Conservation (phyloP, 1,140 invertebrate genomes). For the Leptoteleia sp. region DNA sequence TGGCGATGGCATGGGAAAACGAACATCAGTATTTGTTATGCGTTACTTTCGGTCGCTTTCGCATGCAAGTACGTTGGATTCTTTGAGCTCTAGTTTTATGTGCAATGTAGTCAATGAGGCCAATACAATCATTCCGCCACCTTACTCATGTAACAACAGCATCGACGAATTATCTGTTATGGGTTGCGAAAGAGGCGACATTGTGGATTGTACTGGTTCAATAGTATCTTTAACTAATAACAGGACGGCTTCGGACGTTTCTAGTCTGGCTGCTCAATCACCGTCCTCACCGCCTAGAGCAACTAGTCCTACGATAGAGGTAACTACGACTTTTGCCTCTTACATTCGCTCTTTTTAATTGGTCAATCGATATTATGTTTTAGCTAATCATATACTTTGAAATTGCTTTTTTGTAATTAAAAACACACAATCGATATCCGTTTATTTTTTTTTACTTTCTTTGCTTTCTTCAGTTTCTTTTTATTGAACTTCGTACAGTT, state of each 20-base stretch:
- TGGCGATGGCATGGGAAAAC: constrained; percentile 85
- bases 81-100: constrained; percentile 90
- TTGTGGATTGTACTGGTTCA: constrained; percentile 72
- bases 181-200: constrained; percentile 72
- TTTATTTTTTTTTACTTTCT: too few species aligned
- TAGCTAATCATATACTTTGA: too few species aligned
- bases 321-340: constrained; percentile 45
- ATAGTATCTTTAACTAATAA: constrained; percentile 81
- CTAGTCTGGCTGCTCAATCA: constrained; percentile 83
- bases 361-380: too few species aligned
- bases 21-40: constrained; percentile 89
- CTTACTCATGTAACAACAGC: constrained; percentile 89
- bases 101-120: constrained; percentile 90
- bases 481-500: too few species aligned
- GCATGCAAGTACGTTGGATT: constrained; percentile 90
- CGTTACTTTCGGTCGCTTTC: constrained; percentile 91
- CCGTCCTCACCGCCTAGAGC: constrained; percentile 88
- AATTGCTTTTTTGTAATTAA: too few species aligned
- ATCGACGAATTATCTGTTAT: constrained; percentile 83
- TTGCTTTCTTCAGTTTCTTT: too few species aligned
- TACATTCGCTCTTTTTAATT: neutral
- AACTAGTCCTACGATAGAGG: constrained; percentile 88
- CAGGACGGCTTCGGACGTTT: constrained; percentile 85
- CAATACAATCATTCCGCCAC: constrained; percentile 89
- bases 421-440: too few species aligned